Evolutionary conservation across 37 sponge, comb jelly and placozoan genomes (phyloP).

Genomic region (Chondrilla cf. caribensis): DNA sequence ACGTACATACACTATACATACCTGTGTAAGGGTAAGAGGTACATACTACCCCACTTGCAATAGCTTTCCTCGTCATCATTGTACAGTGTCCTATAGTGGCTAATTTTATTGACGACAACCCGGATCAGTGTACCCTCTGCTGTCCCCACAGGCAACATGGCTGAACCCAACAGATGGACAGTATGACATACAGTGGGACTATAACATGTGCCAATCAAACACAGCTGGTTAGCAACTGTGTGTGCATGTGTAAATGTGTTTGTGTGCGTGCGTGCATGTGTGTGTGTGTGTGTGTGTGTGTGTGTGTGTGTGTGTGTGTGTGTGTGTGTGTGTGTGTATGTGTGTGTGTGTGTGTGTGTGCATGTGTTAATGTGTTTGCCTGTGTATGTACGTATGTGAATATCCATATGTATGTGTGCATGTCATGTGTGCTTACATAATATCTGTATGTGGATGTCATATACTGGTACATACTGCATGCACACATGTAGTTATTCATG

Average conservation of each 20-base stretch:
- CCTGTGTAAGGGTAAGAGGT: too few relatives aligned
- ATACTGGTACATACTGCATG: too few relatives aligned
- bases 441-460: too few relatives aligned
- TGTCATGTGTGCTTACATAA: too few relatives aligned
- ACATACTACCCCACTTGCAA: background rate
- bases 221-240: slow-evolving; percentile 9
- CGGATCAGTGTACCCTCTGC: background rate
- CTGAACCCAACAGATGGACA: slow-evolving; percentile 83
- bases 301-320: background rate
- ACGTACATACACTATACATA: too few relatives aligned
- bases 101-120: background rate
- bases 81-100: background rate
- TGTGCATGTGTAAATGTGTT: background rate
- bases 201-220: slow-evolving; percentile 58
- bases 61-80: background rate
- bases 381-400: slow-evolving; percentile 10
- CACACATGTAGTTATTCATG: too few relatives aligned
- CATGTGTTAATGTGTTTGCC: too few relatives aligned
- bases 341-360: background rate
- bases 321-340: background rate
- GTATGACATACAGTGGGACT: slow-evolving; percentile 89
- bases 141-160: slow-evolving; percentile 66
- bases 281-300: background rate
- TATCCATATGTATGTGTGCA: too few relatives aligned
- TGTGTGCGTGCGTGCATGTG: background rate